phyloP scores from a whole-genome alignment of 2,113 vertebrate genomes.

The Nibea albiflora region DNA sequence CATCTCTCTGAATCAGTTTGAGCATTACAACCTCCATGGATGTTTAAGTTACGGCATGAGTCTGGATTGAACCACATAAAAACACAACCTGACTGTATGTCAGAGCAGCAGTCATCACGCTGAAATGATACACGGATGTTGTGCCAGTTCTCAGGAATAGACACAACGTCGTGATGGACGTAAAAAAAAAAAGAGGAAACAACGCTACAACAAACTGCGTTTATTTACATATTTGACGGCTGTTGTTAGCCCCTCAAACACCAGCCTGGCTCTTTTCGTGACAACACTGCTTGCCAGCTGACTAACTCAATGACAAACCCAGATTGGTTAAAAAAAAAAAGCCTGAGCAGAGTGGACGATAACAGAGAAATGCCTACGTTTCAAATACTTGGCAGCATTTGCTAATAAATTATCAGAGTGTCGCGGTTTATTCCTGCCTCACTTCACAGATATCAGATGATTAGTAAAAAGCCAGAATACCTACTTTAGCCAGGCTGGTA shows the following conservation, averaged over 20 bases:
- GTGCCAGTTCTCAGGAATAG: not conserved
- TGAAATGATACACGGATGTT: slow-evolving; percentile 43
- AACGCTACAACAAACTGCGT: slow-evolving; percentile 27
- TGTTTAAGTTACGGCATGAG: not conserved
- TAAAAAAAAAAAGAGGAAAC: not conserved
- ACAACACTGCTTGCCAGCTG: slow-evolving; percentile 48
- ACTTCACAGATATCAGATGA: slow-evolving; percentile 30
- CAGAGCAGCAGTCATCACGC: not conserved
- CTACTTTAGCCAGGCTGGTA: slow-evolving; percentile 36
- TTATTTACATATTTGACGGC: slow-evolving; percentile 4
- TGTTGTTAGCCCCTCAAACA: slow-evolving; percentile 9
- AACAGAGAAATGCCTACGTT: slow-evolving; percentile 32
- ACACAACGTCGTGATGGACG: slow-evolving; percentile 28
- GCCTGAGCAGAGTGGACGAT: not conserved
- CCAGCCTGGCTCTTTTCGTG: slow-evolving; percentile 22
- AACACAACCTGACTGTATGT: not conserved
- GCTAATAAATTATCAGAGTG: slow-evolving; percentile 3
- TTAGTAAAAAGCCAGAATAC: not conserved
- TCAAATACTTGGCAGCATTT: slow-evolving; percentile 20
- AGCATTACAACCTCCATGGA: not conserved
- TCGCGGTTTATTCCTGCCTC: not conserved
- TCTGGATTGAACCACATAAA: not conserved
- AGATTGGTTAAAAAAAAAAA: not conserved
- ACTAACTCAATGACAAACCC: slow-evolving; percentile 31
- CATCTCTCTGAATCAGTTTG: not conserved